Evolutionary conservation across 2,797 vertebrate species (phyloP).

Genomic region (Chaetophractus vellerosus): DNA sequence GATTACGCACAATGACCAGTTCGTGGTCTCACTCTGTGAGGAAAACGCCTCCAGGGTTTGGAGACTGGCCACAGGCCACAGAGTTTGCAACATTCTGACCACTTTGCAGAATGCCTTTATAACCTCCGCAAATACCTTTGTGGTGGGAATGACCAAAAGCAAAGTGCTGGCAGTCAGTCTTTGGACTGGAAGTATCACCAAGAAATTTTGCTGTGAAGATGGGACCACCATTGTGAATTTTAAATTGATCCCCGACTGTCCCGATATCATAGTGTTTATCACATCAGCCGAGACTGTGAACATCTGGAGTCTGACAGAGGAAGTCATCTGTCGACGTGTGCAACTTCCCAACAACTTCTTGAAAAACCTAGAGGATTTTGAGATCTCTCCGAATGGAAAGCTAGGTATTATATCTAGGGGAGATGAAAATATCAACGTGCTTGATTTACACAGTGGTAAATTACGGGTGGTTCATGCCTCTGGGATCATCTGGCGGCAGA

Average conservation of each 20-base stretch:
- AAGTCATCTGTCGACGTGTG: slow-evolving; percentile 96
- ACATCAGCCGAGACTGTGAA: slow-evolving; percentile 97
- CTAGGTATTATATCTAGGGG: slow-evolving; percentile 97
- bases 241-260: slow-evolving; percentile 98
- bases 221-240: slow-evolving; percentile 97
- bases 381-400: slow-evolving; percentile 98
- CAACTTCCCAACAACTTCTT: slow-evolving; percentile 97
- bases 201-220: slow-evolving; percentile 98
- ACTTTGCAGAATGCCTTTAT: slow-evolving; percentile 98
- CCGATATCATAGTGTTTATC: slow-evolving; percentile 97
- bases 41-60: slow-evolving; percentile 99
- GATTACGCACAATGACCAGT: slow-evolving; percentile 99
- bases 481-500: slow-evolving; percentile 97
- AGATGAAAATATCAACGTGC: slow-evolving; percentile 98
- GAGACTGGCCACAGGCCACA: slow-evolving; percentile 97
- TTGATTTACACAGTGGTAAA: slow-evolving; percentile 98
- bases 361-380: slow-evolving; percentile 98
- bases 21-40: slow-evolving; percentile 99
- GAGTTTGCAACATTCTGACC: slow-evolving; percentile 99
- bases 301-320: slow-evolving; percentile 98
- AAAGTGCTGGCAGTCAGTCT: slow-evolving; percentile 98
- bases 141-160: slow-evolving; percentile 97
- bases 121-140: slow-evolving; percentile 98
- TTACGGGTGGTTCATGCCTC: slow-evolving; percentile 96
- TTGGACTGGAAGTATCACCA: slow-evolving; percentile 99